These are phyloP conservation scores for Tethea ocularis DNA, from an alignment of 2,888 invertebrate species.

Conservation along the genomic window DNA sequence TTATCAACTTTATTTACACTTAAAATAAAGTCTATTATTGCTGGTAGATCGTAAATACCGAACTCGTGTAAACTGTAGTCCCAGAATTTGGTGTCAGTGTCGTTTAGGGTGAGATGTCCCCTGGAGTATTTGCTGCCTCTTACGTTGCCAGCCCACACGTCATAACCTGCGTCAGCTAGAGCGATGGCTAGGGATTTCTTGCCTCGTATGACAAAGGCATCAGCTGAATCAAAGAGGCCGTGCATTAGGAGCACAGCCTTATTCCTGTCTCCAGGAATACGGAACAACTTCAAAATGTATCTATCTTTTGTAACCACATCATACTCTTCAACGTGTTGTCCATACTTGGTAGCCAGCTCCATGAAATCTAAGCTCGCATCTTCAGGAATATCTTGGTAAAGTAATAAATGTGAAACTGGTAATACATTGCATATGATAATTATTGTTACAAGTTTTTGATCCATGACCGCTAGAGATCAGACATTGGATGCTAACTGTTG, in stretches of 20 bases:
- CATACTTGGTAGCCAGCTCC: conserved; percentile 27
- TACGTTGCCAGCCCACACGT: conserved; percentile 60
- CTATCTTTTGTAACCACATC: conserved; percentile 47
- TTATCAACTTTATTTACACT: conserved; percentile 69
- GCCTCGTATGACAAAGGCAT: conserved; percentile 46
- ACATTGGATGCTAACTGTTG: background rate
- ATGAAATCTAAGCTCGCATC: conserved; percentile 29
- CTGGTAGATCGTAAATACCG: conserved; percentile 86
- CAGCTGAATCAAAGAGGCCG: conserved; percentile 46
- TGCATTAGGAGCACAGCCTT: conserved; percentile 49
- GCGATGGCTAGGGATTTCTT: conserved; percentile 35
- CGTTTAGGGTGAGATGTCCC: conserved; percentile 68
- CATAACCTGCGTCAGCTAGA: conserved; percentile 77
- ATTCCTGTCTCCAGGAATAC: conserved; percentile 34
- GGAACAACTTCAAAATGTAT: conserved; percentile 44
- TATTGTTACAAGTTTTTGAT: background rate
- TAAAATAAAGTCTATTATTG: conserved; percentile 70
- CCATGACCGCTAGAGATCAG: background rate
- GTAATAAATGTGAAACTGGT: too few species aligned
- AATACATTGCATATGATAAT: background rate
- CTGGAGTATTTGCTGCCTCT: conserved; percentile 85
- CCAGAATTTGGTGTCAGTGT: conserved; percentile 69
- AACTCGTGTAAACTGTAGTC: conserved; percentile 87
- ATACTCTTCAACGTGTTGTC: conserved; percentile 30
- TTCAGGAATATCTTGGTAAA: conserved; percentile 12